Evolutionary conservation across 37 sponge, comb jelly and placozoan genomes (phyloP).

Genomic region (Chondrosia reniformis): DNA sequence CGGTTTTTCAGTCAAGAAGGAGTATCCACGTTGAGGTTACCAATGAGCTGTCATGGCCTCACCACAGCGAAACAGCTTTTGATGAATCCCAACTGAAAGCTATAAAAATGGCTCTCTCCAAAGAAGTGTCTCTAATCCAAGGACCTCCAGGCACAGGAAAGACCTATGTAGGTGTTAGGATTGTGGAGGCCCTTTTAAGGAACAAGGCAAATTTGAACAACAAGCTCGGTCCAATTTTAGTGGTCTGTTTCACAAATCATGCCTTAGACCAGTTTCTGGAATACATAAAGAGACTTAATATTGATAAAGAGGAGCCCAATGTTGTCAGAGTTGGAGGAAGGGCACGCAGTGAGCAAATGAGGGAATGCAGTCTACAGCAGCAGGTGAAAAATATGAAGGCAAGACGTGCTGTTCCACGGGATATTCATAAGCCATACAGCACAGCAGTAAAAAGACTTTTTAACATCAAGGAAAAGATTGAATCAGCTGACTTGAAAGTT

Average conservation of each 20-base stretch:
- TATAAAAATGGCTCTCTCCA: conserved; percentile 62
- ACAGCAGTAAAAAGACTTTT: not conserved
- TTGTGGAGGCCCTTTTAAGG: conserved; percentile 66
- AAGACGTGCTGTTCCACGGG: not conserved
- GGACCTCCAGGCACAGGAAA: conserved; percentile 99
- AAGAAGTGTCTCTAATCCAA: conserved; percentile 87
- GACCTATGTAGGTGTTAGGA: conserved; percentile 86
- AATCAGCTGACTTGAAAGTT: not conserved
- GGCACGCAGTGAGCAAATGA: conserved; percentile 59
- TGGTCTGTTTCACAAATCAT: conserved; percentile 54
- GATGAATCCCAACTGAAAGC: conserved; percentile 75
- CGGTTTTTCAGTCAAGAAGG: not conserved
- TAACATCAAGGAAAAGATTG: not conserved
- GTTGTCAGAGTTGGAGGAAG: conserved; percentile 83
- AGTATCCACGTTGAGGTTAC: conserved; percentile 28
- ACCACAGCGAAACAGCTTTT: conserved; percentile 22
- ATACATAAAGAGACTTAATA: not conserved
- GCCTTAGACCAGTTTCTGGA: conserved; percentile 63
- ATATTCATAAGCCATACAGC: not conserved
- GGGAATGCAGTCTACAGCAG: conserved; percentile 25
- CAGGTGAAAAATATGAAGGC: conserved; percentile 8
- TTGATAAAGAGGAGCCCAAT: conserved; percentile 22
- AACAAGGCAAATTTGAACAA: too few relatives aligned
- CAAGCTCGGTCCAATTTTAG: conserved; percentile 27
- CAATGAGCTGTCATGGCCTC: conserved; percentile 35